These are phyloP conservation scores for Heteractis magnifica DNA, from an alignment of 92 coral and sea anemone species.

Conservation along the genomic window DNA sequence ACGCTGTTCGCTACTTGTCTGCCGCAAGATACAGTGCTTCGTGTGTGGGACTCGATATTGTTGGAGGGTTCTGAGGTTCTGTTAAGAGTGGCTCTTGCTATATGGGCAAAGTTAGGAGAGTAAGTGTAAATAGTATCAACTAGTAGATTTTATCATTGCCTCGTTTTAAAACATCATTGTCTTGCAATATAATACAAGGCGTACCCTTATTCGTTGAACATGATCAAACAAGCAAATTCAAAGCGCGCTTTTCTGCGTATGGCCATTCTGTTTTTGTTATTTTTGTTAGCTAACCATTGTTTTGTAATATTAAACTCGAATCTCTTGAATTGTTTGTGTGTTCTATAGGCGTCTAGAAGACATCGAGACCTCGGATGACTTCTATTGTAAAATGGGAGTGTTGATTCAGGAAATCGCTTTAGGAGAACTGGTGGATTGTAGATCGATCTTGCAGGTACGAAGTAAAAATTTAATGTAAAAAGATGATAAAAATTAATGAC, in stretches of 20 bases:
- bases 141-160: neutral
- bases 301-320: neutral
- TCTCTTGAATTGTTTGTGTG: neutral
- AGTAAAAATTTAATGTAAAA: neutral
- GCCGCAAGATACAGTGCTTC: constrained; percentile 92
- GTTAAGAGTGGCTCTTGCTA: constrained; percentile 91
- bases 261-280: neutral
- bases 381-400: constrained; percentile 92
- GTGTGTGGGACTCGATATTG: constrained; percentile 98
- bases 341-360: constrained; percentile 79
- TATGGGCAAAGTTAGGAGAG: constrained; percentile 98
- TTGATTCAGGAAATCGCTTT: constrained; percentile 74
- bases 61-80: constrained; percentile 97
- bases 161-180: neutral
- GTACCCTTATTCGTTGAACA: neutral
- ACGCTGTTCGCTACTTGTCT: constrained; percentile 95
- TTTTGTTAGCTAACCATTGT: neutral
- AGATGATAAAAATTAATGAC: neutral
- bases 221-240: neutral
- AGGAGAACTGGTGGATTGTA: constrained; percentile 80
- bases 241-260: neutral
- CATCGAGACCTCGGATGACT: constrained; percentile 90
- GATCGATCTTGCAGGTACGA: constrained; percentile 75
- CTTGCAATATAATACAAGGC: neutral
- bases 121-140: constrained; percentile 33